Evolutionary conservation across 2,797 vertebrate genomes (phyloP), one percentile per base, ranked within the genome.

Genomic region (Threskiornis aethiopicus): DNA sequence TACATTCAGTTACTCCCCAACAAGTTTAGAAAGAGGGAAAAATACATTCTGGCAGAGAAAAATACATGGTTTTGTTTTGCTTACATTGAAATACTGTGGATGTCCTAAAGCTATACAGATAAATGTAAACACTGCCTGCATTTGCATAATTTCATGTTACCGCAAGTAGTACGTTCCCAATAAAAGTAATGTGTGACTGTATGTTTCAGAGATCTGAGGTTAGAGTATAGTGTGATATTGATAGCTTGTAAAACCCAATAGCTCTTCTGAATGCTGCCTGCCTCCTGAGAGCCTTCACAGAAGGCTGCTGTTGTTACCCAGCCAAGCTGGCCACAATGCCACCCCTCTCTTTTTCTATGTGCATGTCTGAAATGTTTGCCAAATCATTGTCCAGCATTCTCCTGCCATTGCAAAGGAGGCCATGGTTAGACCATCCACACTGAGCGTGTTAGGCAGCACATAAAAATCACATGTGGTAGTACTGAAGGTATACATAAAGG

Each of bases 111-210:
- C 65, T 72, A 71, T 54, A 52, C 20, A 86, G 70, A 89, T 78
- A 95, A 90, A 93, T 51, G 51, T 49, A 92, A 96, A 95, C 25
- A 58, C 5, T 47, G 24, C 58, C 49, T 62, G 16, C 16, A 54
- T 57, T 59, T 91, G 51, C 69, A 91, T 80, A 93, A 84, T 77
- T 94, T 87, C 86, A 67, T 77, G 24, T 92, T 94, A 39, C 16
- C 31, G 8, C 29, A 76, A 86, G 55, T n/a, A 82, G 15, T 62
- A 64, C 33, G 12, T 54, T 97, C 76, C 58, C 15, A 89, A 12
- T 71, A 94, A 85, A 73, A 92, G 15, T 52, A 87, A 72, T 19
- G 20, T 44, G 24, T 65, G 51, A 52, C 15, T 95, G 17, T 66
- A 12, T 64, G 19, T 96, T 95, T 75, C 21, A 28, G 77, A 90